Evolutionary conservation across 2,113 vertebrate species (phyloP).

Genomic region (Salvator merianae): DNA sequence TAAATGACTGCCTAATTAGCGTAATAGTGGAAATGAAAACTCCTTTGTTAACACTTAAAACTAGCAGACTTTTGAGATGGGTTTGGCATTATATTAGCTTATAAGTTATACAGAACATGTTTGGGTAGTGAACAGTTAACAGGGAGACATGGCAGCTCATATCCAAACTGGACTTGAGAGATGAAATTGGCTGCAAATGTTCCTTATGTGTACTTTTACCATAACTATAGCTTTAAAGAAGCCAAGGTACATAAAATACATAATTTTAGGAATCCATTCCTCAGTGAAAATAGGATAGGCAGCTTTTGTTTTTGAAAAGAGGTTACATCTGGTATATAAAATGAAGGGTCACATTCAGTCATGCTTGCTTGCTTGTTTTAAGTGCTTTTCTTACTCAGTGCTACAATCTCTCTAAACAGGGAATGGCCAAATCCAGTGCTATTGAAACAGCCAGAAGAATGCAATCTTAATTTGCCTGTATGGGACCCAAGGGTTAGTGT

Average conservation of each 20-base stretch:
- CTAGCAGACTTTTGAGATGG: neutral
- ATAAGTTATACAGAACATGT: no score
- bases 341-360: slow-evolving; percentile 66
- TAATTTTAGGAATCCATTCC: neutral
- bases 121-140: neutral
- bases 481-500: slow-evolving; percentile 92
- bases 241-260: neutral
- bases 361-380: slow-evolving; percentile 68
- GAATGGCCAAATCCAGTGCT: slow-evolving; percentile 92
- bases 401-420: slow-evolving; percentile 86
- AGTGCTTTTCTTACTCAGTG: slow-evolving; percentile 80
- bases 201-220: neutral
- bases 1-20: neutral
- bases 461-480: slow-evolving; percentile 89
- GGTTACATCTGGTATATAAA: slow-evolving; percentile 41
- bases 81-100: neutral
- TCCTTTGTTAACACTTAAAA: neutral
- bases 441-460: slow-evolving; percentile 89
- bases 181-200: neutral
- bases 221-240: neutral
- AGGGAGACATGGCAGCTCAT: neutral
- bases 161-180: neutral
- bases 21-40: neutral
- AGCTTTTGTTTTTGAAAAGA: slow-evolving; percentile 9
- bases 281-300: slow-evolving; percentile 19